These are phyloP conservation scores for Porites australiensis DNA, from an alignment of 64 coral and sea anemone species.

Conservation along the genomic window DNA sequence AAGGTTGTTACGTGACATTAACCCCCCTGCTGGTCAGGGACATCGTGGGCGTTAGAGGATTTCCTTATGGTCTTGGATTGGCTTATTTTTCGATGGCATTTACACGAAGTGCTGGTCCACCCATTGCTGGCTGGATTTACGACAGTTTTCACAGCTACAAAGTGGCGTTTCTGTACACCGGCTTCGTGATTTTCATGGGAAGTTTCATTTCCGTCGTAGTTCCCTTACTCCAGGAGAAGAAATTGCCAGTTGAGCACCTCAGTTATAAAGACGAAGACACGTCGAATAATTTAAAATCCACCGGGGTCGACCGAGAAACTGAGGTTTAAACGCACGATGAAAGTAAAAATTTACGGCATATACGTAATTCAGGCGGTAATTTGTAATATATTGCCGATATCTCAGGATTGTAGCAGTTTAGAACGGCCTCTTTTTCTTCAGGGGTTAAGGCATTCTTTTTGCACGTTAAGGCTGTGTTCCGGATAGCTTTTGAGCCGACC, in stretches of 20 bases:
- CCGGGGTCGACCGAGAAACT: background rate
- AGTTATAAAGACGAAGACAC: background rate
- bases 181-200: background rate
- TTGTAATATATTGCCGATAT: too few relatives aligned
- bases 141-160: slow-evolving; percentile 22
- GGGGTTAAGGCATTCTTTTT: too few relatives aligned
- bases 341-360: too few relatives aligned
- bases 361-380: too few relatives aligned
- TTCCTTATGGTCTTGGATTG: background rate
- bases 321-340: background rate
- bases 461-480: too few relatives aligned
- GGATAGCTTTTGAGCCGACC: too few relatives aligned
- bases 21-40: background rate
- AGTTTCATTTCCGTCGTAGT: too few relatives aligned
- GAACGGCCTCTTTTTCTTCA: too few relatives aligned
- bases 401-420: too few relatives aligned
- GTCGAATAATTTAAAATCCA: background rate
- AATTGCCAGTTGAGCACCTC: background rate
- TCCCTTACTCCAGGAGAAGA: background rate
- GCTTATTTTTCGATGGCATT: background rate
- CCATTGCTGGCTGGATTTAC: slow-evolving; percentile 58
- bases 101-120: background rate
- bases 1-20: slow-evolving; percentile 16
- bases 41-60: background rate
- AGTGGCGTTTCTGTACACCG: slow-evolving; percentile 6